A percentile compares a stretch with the other conserved stretches of the same genome.
Conservation (phyloP, 2,888 invertebrate species). For the Tetragonisca angustula region DNA sequence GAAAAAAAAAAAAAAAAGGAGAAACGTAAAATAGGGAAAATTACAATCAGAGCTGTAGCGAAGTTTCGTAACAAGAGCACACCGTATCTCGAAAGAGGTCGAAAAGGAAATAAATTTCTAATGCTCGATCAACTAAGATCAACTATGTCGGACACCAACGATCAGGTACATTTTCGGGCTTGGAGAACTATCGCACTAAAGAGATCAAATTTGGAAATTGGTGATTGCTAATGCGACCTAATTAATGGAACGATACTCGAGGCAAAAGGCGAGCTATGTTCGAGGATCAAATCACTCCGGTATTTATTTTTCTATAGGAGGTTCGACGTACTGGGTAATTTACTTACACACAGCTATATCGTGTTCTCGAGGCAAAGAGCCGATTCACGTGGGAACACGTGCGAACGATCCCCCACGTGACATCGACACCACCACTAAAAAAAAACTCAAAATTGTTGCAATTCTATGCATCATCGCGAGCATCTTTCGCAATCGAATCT, state of each 20-base stretch:
- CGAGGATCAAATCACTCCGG: conserved; percentile 50
- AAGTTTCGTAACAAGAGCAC: background rate
- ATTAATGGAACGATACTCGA: conserved; percentile 52
- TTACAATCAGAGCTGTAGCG: background rate
- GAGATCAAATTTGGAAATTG: conserved; percentile 8
- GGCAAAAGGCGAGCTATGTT: conserved; percentile 71
- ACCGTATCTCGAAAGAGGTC: background rate
- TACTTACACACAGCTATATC: conserved; percentile 75
- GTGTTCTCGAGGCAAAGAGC: conserved; percentile 74
- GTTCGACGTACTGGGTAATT: conserved; percentile 56
- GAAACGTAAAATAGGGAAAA: background rate
- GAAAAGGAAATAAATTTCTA: conserved; percentile 5
- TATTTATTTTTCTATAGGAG: conserved; percentile 38
- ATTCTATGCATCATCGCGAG: conserved; percentile 70
- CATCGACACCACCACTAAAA: conserved; percentile 69
- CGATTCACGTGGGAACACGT: conserved; percentile 65
- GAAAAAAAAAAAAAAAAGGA: background rate
- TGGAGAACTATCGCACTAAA: conserved; percentile 33
- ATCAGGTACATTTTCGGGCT: conserved; percentile 1
- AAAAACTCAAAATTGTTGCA: conserved; percentile 69
- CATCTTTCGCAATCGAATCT: background rate
- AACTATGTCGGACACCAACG: conserved; percentile 35
- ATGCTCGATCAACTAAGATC: conserved; percentile 47
- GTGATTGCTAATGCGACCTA: conserved; percentile 23
- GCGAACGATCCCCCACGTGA: conserved; percentile 62